Conservation (phyloP, 2,888 invertebrate species). For the Protophormia terraenovae region DNA sequence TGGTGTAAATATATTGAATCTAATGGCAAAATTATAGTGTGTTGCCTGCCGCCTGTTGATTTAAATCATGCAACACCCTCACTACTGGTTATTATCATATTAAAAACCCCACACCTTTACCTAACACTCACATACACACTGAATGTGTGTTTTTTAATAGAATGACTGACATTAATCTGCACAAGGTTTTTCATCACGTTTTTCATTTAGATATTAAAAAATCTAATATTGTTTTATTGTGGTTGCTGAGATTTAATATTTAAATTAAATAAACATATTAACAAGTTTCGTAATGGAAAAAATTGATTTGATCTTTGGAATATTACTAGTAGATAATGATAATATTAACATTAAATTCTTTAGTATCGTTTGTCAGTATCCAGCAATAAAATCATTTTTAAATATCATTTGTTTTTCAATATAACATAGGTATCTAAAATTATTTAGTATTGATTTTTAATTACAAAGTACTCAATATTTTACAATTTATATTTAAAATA, state of each 20-base stretch:
- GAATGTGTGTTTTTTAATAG: constrained; percentile 10
- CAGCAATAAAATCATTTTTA: too few species aligned
- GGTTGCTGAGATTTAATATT: not conserved
- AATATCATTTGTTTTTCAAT: too few species aligned
- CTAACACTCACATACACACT: constrained; percentile 2
- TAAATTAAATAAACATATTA: too few species aligned
- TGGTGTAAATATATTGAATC: constrained; percentile 38
- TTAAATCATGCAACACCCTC: constrained; percentile 42
- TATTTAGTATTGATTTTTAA: too few species aligned
- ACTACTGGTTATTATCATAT: constrained; percentile 42
- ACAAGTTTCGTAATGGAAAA: too few species aligned
- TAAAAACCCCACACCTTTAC: constrained; percentile 46
- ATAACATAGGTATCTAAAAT: too few species aligned
- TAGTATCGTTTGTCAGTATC: too few species aligned
- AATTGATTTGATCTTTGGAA: too few species aligned
- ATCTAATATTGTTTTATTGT: not conserved
- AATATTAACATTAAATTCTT: too few species aligned
- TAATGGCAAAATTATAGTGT: constrained; percentile 46
- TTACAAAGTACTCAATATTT: too few species aligned
- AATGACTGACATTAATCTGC: constrained; percentile 49
- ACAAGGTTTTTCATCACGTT: constrained; percentile 58
- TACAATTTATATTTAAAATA: too few species aligned
- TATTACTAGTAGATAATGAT: too few species aligned
- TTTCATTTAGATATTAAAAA: constrained; percentile 18
- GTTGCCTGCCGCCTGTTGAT: not conserved